Evolutionary conservation across 2,888 invertebrate species (phyloP).

Genomic region (Drosophila stalkeri): DNA sequence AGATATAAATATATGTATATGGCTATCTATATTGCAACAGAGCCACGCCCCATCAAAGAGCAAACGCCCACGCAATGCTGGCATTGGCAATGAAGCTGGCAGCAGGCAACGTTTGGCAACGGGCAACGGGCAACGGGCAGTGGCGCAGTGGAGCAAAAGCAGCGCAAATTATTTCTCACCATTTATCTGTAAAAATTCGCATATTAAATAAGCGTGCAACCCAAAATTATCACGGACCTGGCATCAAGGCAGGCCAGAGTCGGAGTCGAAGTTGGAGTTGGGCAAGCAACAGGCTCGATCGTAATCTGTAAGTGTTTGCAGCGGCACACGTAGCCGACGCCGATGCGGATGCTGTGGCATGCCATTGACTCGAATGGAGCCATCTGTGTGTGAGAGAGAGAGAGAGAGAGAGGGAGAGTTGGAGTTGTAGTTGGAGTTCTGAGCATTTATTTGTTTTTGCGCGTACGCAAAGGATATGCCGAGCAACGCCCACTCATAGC

Average conservation of each 20-base stretch:
- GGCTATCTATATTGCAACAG: constrained; percentile 24
- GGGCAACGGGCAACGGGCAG: background rate
- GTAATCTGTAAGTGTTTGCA: constrained; percentile 78
- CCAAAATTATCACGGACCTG: constrained; percentile 84
- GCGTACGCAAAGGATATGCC: constrained; percentile 77
- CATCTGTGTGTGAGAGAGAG: background rate
- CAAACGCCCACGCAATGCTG: constrained; percentile 64
- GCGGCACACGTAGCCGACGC: constrained; percentile 62
- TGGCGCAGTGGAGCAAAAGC: constrained; percentile 51
- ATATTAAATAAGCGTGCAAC: constrained; percentile 84
- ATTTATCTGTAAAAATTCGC: constrained; percentile 83
- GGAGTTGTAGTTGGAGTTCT: constrained; percentile 20
- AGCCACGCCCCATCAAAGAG: constrained; percentile 63
- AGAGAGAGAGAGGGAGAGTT: background rate
- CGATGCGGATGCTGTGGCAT: constrained; percentile 22
- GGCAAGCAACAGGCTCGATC: constrained; percentile 63
- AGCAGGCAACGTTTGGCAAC: background rate
- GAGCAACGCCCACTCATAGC: constrained; percentile 63
- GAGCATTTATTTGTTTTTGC: constrained; percentile 77
- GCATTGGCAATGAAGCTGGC: constrained; percentile 22
- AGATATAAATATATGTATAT: constrained; percentile 11
- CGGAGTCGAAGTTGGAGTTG: constrained; percentile 2
- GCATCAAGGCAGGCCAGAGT: constrained; percentile 67
- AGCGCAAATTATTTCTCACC: constrained; percentile 83
- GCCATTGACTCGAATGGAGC: constrained; percentile 26